Evolutionary conservation across 2,797 vertebrate species (phyloP).

Genomic region (Rhincodon typus): DNA sequence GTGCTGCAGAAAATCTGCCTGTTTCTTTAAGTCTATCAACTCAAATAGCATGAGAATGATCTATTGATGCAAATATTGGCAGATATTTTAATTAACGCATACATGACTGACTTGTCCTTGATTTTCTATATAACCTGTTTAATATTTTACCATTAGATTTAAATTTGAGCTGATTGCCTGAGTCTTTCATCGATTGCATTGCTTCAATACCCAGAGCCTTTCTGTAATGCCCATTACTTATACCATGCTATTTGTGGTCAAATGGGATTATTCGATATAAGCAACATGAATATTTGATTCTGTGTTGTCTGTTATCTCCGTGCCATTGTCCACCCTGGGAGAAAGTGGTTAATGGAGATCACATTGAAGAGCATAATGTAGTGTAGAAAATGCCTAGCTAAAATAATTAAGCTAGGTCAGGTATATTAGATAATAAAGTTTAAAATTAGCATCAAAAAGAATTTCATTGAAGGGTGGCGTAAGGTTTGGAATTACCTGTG

Average conservation of each 20-base stretch:
- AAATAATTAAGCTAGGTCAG: background rate
- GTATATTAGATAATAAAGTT: background rate
- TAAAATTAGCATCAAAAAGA: background rate
- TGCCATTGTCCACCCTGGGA: too few relatives aligned
- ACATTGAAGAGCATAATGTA: background rate
- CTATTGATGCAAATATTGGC: background rate
- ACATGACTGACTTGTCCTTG: too few relatives aligned
- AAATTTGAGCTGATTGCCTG: too few relatives aligned
- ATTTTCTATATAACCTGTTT: too few relatives aligned
- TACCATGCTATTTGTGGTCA: too few relatives aligned
- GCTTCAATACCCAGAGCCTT: too few relatives aligned
- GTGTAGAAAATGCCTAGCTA: background rate
- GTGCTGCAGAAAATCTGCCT: background rate
- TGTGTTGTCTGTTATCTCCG: too few relatives aligned
- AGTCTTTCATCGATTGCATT: too few relatives aligned
- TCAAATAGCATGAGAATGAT: background rate
- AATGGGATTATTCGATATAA: too few relatives aligned
- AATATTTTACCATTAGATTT: too few relatives aligned
- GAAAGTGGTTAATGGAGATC: background rate
- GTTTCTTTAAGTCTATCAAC: background rate
- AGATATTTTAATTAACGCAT: too few relatives aligned
- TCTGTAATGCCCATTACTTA: too few relatives aligned
- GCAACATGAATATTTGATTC: background rate
- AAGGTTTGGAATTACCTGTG: background rate
- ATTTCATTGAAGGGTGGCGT: background rate